Percentiles rank a stretch among this genome's conserved stretches.
Evolutionary conservation across 2,888 invertebrate species (phyloP).

Genomic region (Cephus spinipes): DNA sequence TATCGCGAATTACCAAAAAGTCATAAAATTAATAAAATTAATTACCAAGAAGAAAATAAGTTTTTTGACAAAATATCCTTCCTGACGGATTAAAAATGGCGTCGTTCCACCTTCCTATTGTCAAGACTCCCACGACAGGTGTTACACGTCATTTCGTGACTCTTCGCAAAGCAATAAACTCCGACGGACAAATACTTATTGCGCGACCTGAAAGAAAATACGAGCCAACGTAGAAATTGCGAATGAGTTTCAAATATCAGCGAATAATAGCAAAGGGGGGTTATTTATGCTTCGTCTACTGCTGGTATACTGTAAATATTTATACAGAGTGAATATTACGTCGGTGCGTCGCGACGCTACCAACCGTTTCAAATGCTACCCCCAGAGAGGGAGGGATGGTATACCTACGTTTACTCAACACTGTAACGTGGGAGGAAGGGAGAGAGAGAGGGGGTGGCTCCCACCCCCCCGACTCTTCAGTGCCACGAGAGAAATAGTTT

Average conservation of each 20-base stretch:
- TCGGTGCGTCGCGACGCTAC: background rate
- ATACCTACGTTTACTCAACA: background rate
- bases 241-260: slow-evolving; percentile 29
- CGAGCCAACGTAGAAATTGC: background rate
- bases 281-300: slow-evolving; percentile 26
- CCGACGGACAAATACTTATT: background rate
- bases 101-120: background rate
- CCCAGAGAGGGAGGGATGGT: background rate
- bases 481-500: background rate
- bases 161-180: background rate
- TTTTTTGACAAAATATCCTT: too few species aligned
- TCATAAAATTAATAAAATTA: background rate
- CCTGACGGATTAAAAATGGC: background rate
- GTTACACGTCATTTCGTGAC: background rate
- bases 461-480: background rate
- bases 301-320: slow-evolving; percentile 32
- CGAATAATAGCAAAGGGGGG: slow-evolving; percentile 26
- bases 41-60: too few species aligned
- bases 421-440: background rate
- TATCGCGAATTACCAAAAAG: background rate
- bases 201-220: background rate
- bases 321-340: slow-evolving; percentile 36
- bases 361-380: background rate
- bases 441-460: background rate
- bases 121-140: background rate